Evolutionary conservation across 1,140 invertebrate species (phyloP), one percentile per base, ranked within the genome.

Genomic region (Coenobita brevimanus): DNA sequence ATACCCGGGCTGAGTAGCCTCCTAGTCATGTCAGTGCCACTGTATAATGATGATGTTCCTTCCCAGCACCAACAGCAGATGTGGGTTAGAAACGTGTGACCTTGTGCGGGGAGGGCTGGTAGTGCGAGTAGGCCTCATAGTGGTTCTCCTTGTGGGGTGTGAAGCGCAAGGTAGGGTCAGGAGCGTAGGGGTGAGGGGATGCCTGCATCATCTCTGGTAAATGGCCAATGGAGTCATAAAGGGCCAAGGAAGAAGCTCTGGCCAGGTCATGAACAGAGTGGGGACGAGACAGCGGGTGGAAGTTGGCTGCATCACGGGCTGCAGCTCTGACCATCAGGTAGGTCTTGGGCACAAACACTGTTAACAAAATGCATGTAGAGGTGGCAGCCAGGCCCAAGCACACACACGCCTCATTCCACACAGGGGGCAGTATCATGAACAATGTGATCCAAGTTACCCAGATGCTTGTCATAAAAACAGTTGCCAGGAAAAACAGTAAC

Each of bases 311-410:
- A 93, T 92, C 92, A 0, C 92, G 91, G 13, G 92, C 91, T 0
- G 92, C 86, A 46, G 93, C 92, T 0, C 92, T 92, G 0, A 94
- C 91, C 92, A 95, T 95, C 82, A 94, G 93, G 89, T 94, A 94
- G 0, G 94, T 93, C 82, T 94, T 93, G 3, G 94, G 94, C 80
- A 95, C 93, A 46, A 94, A 94, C 0, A 95, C 92, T 3, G 93
- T 93, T 1, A 94, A 89, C 24, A 95, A 92, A 46, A 95, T 92
- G 0, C 93, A 91, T 2, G 94, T 94, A 0, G 94, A 94, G 1
- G 93, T 94, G 10, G 93, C 92, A 60, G 94, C 92, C 4, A 95
- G 89, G 13, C 94, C 94, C n/a, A 94, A 88, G 13, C 94, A 94
- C n/a, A 95, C 91, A n/a, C 93, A 92, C 0, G 93, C 93, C 90